Conservation (phyloP, 2,888 invertebrate species). For the Leptothorax acervorum region DNA sequence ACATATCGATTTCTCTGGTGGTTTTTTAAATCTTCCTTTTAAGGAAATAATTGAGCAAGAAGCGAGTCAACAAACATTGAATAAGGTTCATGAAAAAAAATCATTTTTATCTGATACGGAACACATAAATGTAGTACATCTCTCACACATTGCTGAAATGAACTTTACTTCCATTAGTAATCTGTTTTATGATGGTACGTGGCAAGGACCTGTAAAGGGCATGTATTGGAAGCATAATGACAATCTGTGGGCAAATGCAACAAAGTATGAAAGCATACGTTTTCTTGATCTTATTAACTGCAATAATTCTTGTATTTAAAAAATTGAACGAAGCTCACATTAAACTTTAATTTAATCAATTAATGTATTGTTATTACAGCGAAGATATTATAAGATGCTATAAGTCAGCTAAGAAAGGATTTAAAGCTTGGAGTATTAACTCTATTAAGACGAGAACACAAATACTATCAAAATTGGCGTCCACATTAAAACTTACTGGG, state of each 20-base stretch:
- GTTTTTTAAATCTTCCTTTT: not conserved
- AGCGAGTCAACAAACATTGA: too few species aligned
- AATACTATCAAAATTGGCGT: constrained; percentile 3
- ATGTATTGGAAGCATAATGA: not conserved
- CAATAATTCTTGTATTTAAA: not conserved
- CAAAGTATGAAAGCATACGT: not conserved
- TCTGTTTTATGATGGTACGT: constrained; percentile 16
- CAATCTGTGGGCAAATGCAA: not conserved
- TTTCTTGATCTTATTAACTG: not conserved
- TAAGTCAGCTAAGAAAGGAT: constrained; percentile 2
- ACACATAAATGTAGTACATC: not conserved
- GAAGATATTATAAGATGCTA: not conserved
- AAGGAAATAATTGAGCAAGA: not conserved
- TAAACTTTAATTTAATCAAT: not conserved
- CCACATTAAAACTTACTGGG: not conserved
- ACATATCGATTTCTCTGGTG: constrained; percentile 6
- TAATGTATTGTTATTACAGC: constrained; percentile 19
- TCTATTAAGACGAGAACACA: not conserved
- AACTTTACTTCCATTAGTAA: not conserved
- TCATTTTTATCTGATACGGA: not conserved
- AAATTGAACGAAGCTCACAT: not conserved
- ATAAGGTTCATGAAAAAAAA: too few species aligned
- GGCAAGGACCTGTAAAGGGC: constrained; percentile 5
- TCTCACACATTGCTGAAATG: not conserved
- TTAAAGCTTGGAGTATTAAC: not conserved